Conservation (phyloP, 2,888 invertebrate genomes). For the Catocala fraxini region DNA sequence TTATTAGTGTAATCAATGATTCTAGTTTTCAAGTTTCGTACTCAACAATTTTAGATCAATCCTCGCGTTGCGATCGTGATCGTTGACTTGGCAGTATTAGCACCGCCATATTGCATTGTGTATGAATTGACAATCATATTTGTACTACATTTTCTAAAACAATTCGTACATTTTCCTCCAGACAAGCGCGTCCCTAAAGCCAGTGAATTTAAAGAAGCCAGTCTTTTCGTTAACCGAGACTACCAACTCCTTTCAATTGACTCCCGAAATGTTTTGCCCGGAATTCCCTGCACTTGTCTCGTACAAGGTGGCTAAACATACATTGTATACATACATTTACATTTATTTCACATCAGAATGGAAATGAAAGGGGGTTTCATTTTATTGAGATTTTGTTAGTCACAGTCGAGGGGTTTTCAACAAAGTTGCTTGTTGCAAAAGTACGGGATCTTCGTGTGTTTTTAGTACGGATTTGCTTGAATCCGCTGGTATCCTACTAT, state of each 20-base stretch:
- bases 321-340: slow-evolving; percentile 37
- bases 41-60: no score
- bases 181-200: background rate
- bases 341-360: slow-evolving; percentile 46
- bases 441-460: slow-evolving; percentile 3
- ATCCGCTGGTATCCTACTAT: background rate
- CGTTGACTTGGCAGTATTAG: no score
- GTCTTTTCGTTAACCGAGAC: background rate
- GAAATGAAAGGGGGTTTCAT: slow-evolving; percentile 33
- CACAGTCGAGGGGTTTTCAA: slow-evolving; percentile 32
- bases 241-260: slow-evolving; percentile 25
- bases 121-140: no score
- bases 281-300: slow-evolving; percentile 11
- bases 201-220: background rate
- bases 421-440: slow-evolving; percentile 24
- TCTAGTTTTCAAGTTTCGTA: no score
- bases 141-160: no score
- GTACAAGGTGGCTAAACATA: slow-evolving; percentile 41
- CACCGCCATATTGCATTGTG: no score
- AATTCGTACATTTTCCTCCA: background rate
- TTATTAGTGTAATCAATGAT: no score
- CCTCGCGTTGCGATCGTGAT: no score
- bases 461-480: slow-evolving; percentile 11
- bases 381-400: slow-evolving; percentile 35
- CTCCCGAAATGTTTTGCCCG: slow-evolving; percentile 18